Percentiles rank a stretch among this genome's conserved stretches.
phyloP scores from a whole-genome alignment of 2,797 vertebrate genomes.

The Catamblyrhynchus diadema region DNA sequence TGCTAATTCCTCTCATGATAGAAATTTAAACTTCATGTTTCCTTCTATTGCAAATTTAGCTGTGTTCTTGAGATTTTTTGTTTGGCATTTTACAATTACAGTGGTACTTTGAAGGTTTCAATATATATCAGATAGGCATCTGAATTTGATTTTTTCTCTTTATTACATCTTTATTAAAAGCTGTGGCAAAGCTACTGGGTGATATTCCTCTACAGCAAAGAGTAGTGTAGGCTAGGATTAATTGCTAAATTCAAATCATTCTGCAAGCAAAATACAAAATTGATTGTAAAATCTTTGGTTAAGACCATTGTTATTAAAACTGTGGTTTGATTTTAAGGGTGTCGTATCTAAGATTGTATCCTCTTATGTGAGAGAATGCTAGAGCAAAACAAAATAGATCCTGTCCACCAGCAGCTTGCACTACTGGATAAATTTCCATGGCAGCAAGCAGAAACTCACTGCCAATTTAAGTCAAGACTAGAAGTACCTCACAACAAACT shows the following conservation, averaged over 20 bases:
- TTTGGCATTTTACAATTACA: not conserved
- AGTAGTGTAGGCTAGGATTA: not conserved
- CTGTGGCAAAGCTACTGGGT: not conserved
- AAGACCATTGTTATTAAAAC: not conserved
- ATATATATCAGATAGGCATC: not conserved
- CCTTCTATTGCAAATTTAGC: not conserved
- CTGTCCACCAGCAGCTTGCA: not conserved
- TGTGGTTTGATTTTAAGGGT: not conserved
- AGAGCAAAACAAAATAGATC: not conserved
- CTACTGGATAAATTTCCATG: not conserved
- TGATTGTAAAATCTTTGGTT: not conserved
- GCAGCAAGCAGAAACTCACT: not conserved
- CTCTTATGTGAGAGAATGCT: not conserved
- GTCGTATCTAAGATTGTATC: not conserved
- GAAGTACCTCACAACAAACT: not conserved
- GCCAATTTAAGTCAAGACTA: not conserved
- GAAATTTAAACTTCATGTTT: not conserved
- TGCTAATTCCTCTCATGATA: not conserved
- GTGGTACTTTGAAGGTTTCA: not conserved
- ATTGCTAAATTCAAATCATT: not conserved
- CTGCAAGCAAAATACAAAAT: not conserved
- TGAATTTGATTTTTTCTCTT: not conserved
- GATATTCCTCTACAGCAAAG: not conserved
- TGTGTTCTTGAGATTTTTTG: not conserved
- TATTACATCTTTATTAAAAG: not conserved